Evolutionary conservation across 2,888 invertebrate species (phyloP).

Genomic region (Rhyacophila evoluta): DNA sequence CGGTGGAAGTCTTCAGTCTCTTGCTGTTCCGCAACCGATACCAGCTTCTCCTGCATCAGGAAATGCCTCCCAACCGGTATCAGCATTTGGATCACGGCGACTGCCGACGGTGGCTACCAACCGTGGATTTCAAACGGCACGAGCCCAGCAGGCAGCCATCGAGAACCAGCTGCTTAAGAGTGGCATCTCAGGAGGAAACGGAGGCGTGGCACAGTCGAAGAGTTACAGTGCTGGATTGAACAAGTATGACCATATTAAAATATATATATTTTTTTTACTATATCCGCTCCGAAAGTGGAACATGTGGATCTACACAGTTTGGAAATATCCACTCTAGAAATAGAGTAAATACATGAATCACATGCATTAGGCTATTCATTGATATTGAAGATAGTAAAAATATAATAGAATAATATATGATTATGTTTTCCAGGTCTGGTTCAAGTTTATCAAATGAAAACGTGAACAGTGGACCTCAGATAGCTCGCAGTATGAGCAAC

Average conservation of each 20-base stretch:
- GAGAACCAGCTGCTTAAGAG: conserved; percentile 27
- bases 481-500: conserved; percentile 67
- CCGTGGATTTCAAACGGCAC: conserved; percentile 37
- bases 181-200: conserved; percentile 27
- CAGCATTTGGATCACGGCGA: neutral
- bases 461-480: neutral
- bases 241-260: too few relatives aligned
- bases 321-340: too few relatives aligned
- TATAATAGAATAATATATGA: too few relatives aligned
- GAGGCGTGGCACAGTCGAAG: conserved; percentile 39
- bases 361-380: too few relatives aligned
- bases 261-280: too few relatives aligned
- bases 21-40: neutral
- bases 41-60: neutral
- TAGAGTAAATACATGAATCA: too few relatives aligned
- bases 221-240: conserved; percentile 44
- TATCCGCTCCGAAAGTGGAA: too few relatives aligned
- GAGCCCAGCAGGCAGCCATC: conserved; percentile 39
- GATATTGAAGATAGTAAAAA: too few relatives aligned
- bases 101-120: conserved; percentile 55
- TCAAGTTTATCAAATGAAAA: conserved; percentile 23
- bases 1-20: conserved; percentile 56
- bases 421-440: conserved; percentile 59
- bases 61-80: neutral
- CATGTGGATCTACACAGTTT: too few relatives aligned